Conservation (phyloP, 2,888 invertebrate species). For the Odontomyia ornata region DNA sequence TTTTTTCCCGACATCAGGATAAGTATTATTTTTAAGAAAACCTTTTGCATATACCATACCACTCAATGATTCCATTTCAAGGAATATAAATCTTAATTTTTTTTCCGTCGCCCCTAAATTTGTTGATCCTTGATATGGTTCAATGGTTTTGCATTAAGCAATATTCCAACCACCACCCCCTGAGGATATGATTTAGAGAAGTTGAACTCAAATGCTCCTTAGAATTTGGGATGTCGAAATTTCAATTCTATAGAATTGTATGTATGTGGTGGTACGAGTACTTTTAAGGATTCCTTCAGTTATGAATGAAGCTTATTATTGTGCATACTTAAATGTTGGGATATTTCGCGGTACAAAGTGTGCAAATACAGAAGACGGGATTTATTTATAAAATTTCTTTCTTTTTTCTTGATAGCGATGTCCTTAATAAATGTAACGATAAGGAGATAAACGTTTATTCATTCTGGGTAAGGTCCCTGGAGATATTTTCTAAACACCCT, state of each 20-base stretch:
- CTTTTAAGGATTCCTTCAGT: background rate
- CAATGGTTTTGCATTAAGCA: slow-evolving; percentile 47
- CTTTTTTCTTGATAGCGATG: background rate
- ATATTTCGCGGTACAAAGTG: slow-evolving; percentile 20
- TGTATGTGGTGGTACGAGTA: too few relatives aligned
- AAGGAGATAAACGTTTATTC: slow-evolving; percentile 41
- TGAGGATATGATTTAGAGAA: slow-evolving; percentile 39
- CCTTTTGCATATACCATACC: slow-evolving; percentile 20
- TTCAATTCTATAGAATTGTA: too few relatives aligned
- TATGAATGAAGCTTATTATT: background rate
- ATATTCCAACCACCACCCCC: slow-evolving; percentile 43
- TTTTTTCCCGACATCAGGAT: slow-evolving; percentile 5
- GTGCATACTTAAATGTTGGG: background rate
- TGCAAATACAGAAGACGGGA: slow-evolving; percentile 21
- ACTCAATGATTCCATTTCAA: slow-evolving; percentile 4
- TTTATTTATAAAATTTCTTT: slow-evolving; percentile 1
- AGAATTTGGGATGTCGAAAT: too few relatives aligned
- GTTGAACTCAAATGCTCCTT: background rate
- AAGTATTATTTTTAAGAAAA: background rate
- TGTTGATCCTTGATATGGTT: slow-evolving; percentile 46
- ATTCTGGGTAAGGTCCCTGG: background rate
- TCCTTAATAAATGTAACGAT: slow-evolving; percentile 19
- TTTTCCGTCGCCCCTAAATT: background rate
- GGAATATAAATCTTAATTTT: background rate
- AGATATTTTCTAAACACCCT: background rate